phyloP scores from a whole-genome alignment of 1,140 invertebrate species.

The Plutomurus gul region DNA sequence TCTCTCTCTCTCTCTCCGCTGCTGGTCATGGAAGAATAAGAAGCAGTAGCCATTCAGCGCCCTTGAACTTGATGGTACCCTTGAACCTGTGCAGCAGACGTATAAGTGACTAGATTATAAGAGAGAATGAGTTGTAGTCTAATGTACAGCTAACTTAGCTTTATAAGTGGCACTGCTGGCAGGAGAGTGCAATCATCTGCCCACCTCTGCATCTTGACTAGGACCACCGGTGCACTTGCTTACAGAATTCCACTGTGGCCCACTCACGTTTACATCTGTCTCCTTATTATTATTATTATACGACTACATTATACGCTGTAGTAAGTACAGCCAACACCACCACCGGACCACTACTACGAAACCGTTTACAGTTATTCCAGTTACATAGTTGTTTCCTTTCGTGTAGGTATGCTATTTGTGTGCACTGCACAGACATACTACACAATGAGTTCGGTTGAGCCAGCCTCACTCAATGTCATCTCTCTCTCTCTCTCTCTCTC shows the following conservation, averaged over 20 bases:
- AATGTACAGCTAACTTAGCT: background rate
- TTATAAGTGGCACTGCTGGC: background rate
- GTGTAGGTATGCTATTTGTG: too few relatives aligned
- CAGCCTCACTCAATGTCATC: background rate
- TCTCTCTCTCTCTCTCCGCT: background rate
- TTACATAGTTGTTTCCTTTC: too few relatives aligned
- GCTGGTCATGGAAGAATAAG: background rate
- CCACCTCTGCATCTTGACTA: background rate
- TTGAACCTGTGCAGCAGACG: slow-evolving; percentile 36
- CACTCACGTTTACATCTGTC: too few relatives aligned
- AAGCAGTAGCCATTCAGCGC: slow-evolving; percentile 23
- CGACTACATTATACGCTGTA: too few relatives aligned
- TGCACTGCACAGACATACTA: background rate
- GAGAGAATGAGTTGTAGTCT: background rate
- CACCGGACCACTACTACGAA: too few relatives aligned
- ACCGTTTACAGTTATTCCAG: background rate
- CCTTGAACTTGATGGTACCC: slow-evolving; percentile 38
- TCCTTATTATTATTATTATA: too few relatives aligned
- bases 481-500: too few relatives aligned
- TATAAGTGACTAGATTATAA: background rate
- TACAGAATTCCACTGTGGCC: slow-evolving; percentile 14
- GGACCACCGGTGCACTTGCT: slow-evolving; percentile 7
- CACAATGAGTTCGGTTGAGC: background rate
- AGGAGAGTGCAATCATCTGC: background rate
- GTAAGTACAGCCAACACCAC: too few relatives aligned